A percentile compares a stretch with the other conserved stretches of the same genome.
Evolutionary conservation across 2,113 vertebrate species (phyloP).

Genomic region (Aythya baeri): DNA sequence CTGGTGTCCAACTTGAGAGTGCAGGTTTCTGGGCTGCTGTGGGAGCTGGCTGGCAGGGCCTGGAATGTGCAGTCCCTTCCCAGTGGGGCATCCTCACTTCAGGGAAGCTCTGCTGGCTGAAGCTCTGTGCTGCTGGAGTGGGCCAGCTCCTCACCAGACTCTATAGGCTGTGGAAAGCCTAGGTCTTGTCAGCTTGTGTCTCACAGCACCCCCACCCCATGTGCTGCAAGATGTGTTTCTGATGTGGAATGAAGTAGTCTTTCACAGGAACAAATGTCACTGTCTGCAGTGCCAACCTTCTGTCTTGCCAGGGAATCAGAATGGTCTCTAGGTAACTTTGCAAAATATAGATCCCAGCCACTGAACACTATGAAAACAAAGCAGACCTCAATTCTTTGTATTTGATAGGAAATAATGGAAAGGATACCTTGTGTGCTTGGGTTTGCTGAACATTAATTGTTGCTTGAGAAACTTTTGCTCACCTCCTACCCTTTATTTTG

Average conservation of each 20-base stretch:
- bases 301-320: background rate
- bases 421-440: background rate
- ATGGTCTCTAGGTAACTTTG: background rate
- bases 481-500: background rate
- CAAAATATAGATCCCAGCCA: background rate
- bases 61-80: background rate
- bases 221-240: background rate
- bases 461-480: background rate
- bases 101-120: background rate
- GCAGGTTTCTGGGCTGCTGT: background rate
- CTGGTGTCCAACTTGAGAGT: background rate
- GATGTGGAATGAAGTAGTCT: background rate
- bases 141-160: background rate
- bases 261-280: background rate
- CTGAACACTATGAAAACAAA: background rate
- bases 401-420: background rate
- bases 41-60: background rate
- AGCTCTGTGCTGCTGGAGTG: background rate
- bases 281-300: too few relatives aligned
- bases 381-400: background rate
- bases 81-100: background rate
- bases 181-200: background rate
- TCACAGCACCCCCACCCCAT: too few relatives aligned
- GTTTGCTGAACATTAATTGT: background rate
- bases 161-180: background rate